Evolutionary conservation across 2,113 vertebrate species (phyloP).

Genomic region (Gymnorhina tibicen): DNA sequence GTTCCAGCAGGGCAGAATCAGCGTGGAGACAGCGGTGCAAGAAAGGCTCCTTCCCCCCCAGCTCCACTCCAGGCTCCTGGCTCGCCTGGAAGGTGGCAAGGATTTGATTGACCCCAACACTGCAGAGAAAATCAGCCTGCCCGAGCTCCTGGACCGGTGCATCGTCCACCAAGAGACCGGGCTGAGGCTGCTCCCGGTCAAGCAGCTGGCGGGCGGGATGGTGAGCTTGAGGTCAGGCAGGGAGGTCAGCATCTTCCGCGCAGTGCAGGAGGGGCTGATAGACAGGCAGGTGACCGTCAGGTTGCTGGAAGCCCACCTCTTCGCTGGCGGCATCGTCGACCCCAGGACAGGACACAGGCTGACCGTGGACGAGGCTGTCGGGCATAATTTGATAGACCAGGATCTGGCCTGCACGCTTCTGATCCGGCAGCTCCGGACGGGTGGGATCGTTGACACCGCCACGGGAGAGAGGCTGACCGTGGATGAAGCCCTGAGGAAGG

Average conservation of each 20-base stretch:
- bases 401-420: slow-evolving; percentile 86
- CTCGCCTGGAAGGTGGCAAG: slow-evolving; percentile 62
- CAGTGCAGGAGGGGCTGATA: slow-evolving; percentile 87
- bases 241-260: slow-evolving; percentile 86
- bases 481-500: slow-evolving; percentile 80
- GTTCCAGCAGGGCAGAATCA: slow-evolving; percentile 57
- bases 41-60: slow-evolving; percentile 66
- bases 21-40: slow-evolving; percentile 75
- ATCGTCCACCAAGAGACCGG: slow-evolving; percentile 79
- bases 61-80: slow-evolving; percentile 71
- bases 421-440: slow-evolving; percentile 81
- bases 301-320: slow-evolving; percentile 90
- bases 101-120: slow-evolving; percentile 92
- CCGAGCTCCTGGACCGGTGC: slow-evolving; percentile 78
- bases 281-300: slow-evolving; percentile 82
- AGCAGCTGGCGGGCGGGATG: slow-evolving; percentile 83
- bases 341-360: slow-evolving; percentile 87
- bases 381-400: slow-evolving; percentile 83
- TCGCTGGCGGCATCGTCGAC: slow-evolving; percentile 92
- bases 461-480: slow-evolving; percentile 78
- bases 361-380: slow-evolving; percentile 80
- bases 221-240: slow-evolving; percentile 82
- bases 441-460: slow-evolving; percentile 82
- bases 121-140: slow-evolving; percentile 80
- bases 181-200: slow-evolving; percentile 84